These are phyloP conservation scores for Caerostris darwini DNA, from an alignment of 1,140 invertebrate genomes.

Conservation along the genomic window DNA sequence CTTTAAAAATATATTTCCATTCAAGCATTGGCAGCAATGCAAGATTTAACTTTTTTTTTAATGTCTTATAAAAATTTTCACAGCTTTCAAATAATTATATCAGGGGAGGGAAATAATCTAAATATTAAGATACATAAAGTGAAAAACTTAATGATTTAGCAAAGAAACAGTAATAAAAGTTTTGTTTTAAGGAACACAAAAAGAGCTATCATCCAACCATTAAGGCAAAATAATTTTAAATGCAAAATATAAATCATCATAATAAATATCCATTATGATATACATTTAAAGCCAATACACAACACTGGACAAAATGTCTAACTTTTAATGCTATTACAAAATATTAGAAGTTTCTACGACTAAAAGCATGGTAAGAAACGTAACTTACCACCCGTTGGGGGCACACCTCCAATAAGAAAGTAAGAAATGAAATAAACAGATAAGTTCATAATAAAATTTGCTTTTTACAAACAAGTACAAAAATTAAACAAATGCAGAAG, in stretches of 20 bases:
- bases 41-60: not conserved
- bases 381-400: slow-evolving; percentile 64
- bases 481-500: not conserved
- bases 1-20: not conserved
- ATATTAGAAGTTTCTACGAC: not conserved
- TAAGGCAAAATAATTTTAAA: not conserved
- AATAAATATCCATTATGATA: not conserved
- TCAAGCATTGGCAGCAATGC: not conserved
- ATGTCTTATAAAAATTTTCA: slow-evolving; percentile 38
- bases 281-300: not conserved
- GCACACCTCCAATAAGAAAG: slow-evolving; percentile 60
- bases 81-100: slow-evolving; percentile 53
- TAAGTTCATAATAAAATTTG: slow-evolving; percentile 33
- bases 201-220: not conserved
- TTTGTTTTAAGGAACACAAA: not conserved
- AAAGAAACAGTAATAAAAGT: not conserved
- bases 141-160: not conserved
- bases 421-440: slow-evolving; percentile 54
- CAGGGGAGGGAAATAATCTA: not conserved
- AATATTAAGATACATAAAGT: not conserved
- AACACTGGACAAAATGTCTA: not conserved
- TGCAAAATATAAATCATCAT: not conserved
- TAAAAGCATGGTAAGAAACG: not conserved
- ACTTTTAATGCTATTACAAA: too few relatives aligned
- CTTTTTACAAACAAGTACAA: not conserved